These are phyloP conservation scores for Uloborus plumipes DNA, from an alignment of 2,888 invertebrate genomes.

Conservation along the genomic window DNA sequence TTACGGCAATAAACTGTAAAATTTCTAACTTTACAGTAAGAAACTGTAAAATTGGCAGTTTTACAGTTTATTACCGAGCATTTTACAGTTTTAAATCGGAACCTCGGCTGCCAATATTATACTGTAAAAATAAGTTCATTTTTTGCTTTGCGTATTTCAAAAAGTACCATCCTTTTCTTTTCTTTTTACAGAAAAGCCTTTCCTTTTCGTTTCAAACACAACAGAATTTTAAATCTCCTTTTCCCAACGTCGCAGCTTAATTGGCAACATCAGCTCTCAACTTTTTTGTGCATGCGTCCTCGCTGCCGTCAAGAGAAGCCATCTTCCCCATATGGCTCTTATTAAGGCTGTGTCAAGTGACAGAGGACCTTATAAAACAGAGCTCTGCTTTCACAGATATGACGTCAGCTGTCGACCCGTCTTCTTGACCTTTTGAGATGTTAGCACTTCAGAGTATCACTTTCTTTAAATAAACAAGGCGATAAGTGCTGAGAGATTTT, in stretches of 20 bases:
- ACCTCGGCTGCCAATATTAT: too few species aligned
- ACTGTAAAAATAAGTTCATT: too few species aligned
- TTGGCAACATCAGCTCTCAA: background rate
- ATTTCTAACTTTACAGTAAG: too few species aligned
- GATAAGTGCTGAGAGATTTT: conserved; percentile 19
- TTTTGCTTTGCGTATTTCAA: too few species aligned
- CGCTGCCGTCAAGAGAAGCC: too few species aligned
- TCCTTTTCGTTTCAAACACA: too few species aligned
- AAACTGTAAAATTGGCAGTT: too few species aligned
- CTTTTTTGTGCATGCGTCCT: too few species aligned
- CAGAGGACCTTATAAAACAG: background rate
- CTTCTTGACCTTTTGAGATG: conserved; percentile 40
- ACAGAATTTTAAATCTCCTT: background rate
- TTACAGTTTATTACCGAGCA: too few species aligned
- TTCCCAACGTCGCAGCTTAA: background rate
- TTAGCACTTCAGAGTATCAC: conserved; percentile 50
- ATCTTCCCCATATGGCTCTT: conserved; percentile 15
- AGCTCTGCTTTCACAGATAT: conserved; percentile 1
- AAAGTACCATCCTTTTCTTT: background rate
- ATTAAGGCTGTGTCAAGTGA: conserved; percentile 15
- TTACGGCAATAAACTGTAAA: too few species aligned
- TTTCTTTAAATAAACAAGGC: conserved; percentile 49
- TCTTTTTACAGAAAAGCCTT: too few species aligned
- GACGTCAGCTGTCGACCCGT: conserved; percentile 19
- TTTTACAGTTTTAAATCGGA: too few species aligned